These are phyloP conservation scores for Stylophora pistillata DNA, from an alignment of 64 coral and sea anemone genomes.

Conservation along the genomic window DNA sequence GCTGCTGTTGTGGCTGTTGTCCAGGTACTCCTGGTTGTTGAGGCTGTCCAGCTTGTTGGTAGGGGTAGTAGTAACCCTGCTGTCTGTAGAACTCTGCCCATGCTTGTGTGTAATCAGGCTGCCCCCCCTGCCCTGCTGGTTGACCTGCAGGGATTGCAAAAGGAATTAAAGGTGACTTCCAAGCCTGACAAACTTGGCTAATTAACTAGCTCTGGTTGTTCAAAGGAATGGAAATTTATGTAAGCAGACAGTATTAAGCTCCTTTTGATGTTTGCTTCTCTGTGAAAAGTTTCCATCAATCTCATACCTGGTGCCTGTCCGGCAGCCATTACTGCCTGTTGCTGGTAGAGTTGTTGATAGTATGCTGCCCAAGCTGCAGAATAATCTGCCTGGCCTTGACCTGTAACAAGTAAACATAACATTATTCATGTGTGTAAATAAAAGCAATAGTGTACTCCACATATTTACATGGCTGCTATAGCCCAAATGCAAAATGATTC, in stretches of 20 bases:
- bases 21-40: slow-evolving; percentile 65
- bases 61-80: slow-evolving; percentile 88
- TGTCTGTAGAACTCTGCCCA: slow-evolving; percentile 94
- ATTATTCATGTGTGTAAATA: neutral
- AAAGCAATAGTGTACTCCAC: neutral
- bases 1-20: slow-evolving; percentile 65
- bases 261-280: neutral
- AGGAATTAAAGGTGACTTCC: neutral
- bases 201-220: too few species aligned
- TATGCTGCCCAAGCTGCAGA: slow-evolving; percentile 97
- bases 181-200: too few species aligned
- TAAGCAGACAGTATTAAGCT: neutral
- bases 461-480: neutral
- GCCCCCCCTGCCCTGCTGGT: slow-evolving; percentile 73
- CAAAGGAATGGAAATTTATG: neutral
- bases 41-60: slow-evolving; percentile 64
- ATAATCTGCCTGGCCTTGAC: slow-evolving; percentile 85
- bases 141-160: neutral
- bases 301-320: slow-evolving; percentile 70
- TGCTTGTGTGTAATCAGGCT: slow-evolving; percentile 92
- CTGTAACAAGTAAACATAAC: slow-evolving; percentile 7
- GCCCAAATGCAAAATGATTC: too few species aligned
- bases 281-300: neutral
- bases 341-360: slow-evolving; percentile 93
- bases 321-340: slow-evolving; percentile 89